Base-by-base conservation (phyloP, 2,888 invertebrate species). In the Rhingia campestris region DNA sequence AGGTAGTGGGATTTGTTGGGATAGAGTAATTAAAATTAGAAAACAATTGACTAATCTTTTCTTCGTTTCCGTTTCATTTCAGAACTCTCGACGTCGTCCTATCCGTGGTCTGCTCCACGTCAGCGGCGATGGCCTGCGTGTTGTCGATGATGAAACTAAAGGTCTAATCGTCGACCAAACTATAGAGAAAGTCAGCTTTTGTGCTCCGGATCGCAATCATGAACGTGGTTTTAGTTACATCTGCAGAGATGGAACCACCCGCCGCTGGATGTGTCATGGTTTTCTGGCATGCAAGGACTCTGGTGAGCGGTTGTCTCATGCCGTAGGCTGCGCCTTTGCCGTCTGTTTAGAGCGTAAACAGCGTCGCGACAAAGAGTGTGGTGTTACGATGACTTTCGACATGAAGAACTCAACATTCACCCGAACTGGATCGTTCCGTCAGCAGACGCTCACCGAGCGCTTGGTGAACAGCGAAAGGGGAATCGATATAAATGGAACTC, bases 201-300 rank as follows among this genome's bases (percentile, higher is more conserved):
- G 99, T 92, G 99, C 99, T 6, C 99, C 99, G 1, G 99, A 99
- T 92, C 94, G 99, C 81, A 98, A 98, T 91, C 97, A 99, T 90
- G 99, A 99, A 89, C 95, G 97, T 86, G 99, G 99, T 22, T 99
- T 87, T 92, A 99, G 99, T 86, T 99, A 99, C 92, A 99, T 99
- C 87, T 99, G 99, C 91, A 95, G 99, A 79, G 99, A 99, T 91
- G 99, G 99, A 79, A 98, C 99, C 10, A 99, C 99, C 0, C 94
- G 99, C 5, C 94, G 99, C 14, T 99, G 99, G 99, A 99, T 99
- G 98, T 99, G 99, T 91, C 99, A 99, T 92, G 99, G 99, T 45
- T 99, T 99, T 92, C 93, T 98, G 86, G 98, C 99, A 64, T 93
- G 96, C 66, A 96, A 98, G 90, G 99, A 99, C 92, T 96, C 97